These are phyloP conservation scores for Noctilio leporinus DNA, from an alignment of 2,113 vertebrate species.

Conservation along the genomic window DNA sequence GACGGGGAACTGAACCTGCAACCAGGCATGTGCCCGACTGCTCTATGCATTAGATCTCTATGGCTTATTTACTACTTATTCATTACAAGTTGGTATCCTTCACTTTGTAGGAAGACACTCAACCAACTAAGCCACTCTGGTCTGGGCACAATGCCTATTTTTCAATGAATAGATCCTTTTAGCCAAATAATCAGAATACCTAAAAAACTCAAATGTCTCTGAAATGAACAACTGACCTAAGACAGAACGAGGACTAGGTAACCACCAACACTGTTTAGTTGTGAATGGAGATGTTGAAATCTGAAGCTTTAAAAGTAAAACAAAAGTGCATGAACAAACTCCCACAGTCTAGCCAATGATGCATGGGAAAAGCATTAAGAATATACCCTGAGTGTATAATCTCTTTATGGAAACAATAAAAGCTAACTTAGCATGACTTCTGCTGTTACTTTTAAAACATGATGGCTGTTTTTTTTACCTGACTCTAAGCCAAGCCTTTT, in stretches of 20 bases:
- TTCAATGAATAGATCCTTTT: background rate
- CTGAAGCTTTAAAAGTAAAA: background rate
- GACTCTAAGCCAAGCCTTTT: slow-evolving; percentile 89
- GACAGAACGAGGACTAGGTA: background rate
- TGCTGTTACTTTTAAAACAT: slow-evolving; percentile 55
- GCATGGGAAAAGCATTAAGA: background rate
- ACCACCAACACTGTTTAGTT: background rate
- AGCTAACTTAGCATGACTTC: slow-evolving; percentile 53
- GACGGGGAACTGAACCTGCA: too few species aligned
- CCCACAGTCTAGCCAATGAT: background rate
- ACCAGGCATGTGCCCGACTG: too few species aligned
- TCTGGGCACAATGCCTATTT: background rate
- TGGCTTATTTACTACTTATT: too few species aligned
- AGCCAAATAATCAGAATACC: background rate
- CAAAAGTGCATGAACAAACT: background rate
- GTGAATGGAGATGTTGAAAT: background rate
- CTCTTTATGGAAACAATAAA: slow-evolving; percentile 18
- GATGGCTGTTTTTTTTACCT: slow-evolving; percentile 75
- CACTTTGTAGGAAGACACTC: too few species aligned
- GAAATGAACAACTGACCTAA: slow-evolving; percentile 7
- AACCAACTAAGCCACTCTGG: too few species aligned
- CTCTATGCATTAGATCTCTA: too few species aligned
- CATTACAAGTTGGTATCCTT: too few species aligned
- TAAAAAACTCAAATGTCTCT: background rate
- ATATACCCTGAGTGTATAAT: background rate